Evolutionary conservation across 2,888 invertebrate genomes (phyloP), one percentile per base, ranked within the genome.

Genomic region (Lepidonotus clava): DNA sequence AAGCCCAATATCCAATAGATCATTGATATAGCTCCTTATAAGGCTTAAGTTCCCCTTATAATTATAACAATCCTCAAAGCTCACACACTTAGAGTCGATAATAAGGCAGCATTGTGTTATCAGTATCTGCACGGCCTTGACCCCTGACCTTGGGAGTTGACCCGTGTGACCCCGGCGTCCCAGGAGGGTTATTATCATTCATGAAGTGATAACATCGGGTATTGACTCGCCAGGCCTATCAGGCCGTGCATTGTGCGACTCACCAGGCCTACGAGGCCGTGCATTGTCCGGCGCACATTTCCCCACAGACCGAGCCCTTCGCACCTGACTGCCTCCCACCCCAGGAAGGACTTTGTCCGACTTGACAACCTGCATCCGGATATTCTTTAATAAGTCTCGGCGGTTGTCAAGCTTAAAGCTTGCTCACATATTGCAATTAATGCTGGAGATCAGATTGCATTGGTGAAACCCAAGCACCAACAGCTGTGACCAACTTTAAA

Each of bases 161-260:
- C 24, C 61, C 61, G 2, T 28, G 61, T 24, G 28, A 11, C 61
- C 61, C 14, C 28, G 28, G n/a, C 18, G 24, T 61, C 61, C 61
- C 61, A 18, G 24, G 24, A 24, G 61, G 61, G 61, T 61, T 61
- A 61, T 61, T 61, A 61, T 61, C 61, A 61, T 61, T 61, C 61
- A 61, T 61, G 61, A 61, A 61, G 28, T 61, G 61, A 61, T 61
- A 61, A 61, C 61, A 61, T 61, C 61, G 61, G 61, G 61, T 24
- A 61, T 61, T 61, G 61, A 61, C 61, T 61, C 28, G 21, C 28
- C 61, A 61, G 28, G 28, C 61, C 61, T 61, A 61, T 61, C 61
- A 61, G 61, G 11, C 28, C 11, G 61, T 11, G 53, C 53, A 53
- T 53, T 53, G 53, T 53, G 53, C n/a, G n/a, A n/a, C n/a, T n/a